Percentiles rank a stretch among this genome's conserved stretches.
Conservation (phyloP, 2,797 vertebrate genomes). For the Gambusia yucatana region DNA sequence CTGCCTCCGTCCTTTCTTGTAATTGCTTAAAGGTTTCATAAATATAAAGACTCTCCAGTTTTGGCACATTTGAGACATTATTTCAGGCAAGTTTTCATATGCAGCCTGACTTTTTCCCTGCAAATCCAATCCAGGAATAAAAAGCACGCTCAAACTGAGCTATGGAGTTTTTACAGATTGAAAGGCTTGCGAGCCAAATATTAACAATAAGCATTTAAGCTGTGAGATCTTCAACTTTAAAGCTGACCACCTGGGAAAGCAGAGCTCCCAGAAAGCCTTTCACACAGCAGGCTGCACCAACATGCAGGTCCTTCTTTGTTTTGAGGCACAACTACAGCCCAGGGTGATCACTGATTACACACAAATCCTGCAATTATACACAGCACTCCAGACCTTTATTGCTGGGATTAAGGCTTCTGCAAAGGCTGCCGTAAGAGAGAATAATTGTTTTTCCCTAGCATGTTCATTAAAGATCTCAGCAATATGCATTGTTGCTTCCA, state of each 20-base stretch:
- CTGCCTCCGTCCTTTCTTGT: background rate
- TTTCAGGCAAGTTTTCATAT: background rate
- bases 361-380: constrained; percentile 29
- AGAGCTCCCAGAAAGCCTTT: constrained; percentile 16
- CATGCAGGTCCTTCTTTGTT: constrained; percentile 17
- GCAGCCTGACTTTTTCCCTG: background rate
- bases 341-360: constrained; percentile 19
- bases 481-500: background rate
- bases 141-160: background rate
- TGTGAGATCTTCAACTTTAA: constrained; percentile 3
- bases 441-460: background rate
- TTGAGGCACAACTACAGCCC: background rate
- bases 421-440: constrained; percentile 11
- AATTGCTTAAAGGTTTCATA: background rate
- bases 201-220: constrained; percentile 11
- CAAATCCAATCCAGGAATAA: background rate
- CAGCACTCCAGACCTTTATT: constrained; percentile 23
- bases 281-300: constrained; percentile 22
- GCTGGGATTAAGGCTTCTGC: constrained; percentile 16
- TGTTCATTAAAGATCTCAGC: background rate
- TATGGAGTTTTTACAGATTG: background rate
- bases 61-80: background rate
- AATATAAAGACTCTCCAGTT: background rate
- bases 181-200: constrained; percentile 12
- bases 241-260: constrained; percentile 4